Conservation (phyloP, 2,888 invertebrate species). For the Callyntrura guangdongensis region DNA sequence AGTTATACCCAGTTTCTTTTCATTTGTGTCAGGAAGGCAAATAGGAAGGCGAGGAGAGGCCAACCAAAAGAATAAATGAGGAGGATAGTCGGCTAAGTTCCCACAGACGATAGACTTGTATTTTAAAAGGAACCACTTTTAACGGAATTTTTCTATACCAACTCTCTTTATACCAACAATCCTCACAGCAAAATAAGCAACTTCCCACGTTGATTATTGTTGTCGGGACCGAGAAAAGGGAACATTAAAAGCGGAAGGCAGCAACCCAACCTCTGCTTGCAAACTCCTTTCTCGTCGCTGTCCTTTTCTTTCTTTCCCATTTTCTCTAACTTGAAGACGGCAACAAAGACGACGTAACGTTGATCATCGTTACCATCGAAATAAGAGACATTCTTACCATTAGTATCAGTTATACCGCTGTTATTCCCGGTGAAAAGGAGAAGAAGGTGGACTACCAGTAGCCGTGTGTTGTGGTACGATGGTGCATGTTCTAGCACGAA, state of each 20-base stretch:
- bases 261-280: neutral
- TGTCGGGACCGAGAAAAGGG: neutral
- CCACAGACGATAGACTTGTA: neutral
- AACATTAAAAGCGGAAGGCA: constrained; percentile 22
- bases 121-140: neutral
- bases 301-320: neutral
- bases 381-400: constrained; percentile 12
- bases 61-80: constrained; percentile 1
- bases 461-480: too few species aligned
- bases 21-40: neutral
- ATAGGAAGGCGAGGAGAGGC: neutral
- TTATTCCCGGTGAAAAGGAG: neutral
- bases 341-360: constrained; percentile 38
- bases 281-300: neutral
- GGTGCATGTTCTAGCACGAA: neutral
- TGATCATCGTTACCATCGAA: constrained; percentile 18
- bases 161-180: neutral
- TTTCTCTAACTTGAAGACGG: neutral
- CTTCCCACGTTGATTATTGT: neutral
- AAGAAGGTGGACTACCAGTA: neutral
- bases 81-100: neutral
- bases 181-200: neutral
- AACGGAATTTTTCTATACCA: neutral
- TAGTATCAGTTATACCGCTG: neutral
- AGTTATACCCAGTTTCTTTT: neutral